Percentiles rank a stretch among this genome's conserved stretches.
These are phyloP conservation scores for Drosophila villosipedis DNA, from an alignment of 2,888 invertebrate genomes.

Conservation along the genomic window DNA sequence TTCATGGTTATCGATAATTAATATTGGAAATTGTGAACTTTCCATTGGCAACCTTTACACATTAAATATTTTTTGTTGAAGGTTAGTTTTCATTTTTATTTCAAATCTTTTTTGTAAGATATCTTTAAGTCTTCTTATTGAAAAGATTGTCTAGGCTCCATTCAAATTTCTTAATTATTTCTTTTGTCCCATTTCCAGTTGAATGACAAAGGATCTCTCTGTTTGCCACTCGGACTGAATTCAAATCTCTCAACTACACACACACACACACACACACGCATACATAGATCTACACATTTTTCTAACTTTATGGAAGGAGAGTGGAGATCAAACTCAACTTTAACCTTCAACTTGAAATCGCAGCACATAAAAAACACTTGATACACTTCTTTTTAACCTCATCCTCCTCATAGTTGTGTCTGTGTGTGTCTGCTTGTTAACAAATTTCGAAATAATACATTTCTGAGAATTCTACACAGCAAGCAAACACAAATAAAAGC, in stretches of 20 bases:
- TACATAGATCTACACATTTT: conserved; percentile 12
- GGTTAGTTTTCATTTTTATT: neutral
- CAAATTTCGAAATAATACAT: conserved; percentile 76
- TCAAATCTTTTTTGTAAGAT: neutral
- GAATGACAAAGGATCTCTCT: conserved; percentile 55
- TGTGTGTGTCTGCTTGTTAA: conserved; percentile 65
- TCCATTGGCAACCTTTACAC: neutral
- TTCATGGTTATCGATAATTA: neutral
- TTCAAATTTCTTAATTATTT: conserved; percentile 27
- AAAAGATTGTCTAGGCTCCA: conserved; percentile 25
- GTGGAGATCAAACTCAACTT: conserved; percentile 54
- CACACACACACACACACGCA: neutral
- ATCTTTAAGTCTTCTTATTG: conserved; percentile 1
- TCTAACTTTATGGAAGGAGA: conserved; percentile 43
- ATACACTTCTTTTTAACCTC: conserved; percentile 66
- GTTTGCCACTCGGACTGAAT: conserved; percentile 38
- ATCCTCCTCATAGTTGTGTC: conserved; percentile 3
- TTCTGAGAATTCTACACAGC: conserved; percentile 67
- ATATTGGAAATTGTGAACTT: neutral
- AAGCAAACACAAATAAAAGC: conserved; percentile 39
- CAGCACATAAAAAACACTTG: conserved; percentile 67
- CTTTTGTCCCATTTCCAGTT: conserved; percentile 25
- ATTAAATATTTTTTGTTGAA: neutral
- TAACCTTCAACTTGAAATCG: conserved; percentile 75
- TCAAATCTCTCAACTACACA: conserved; percentile 10